These are phyloP conservation scores for Acanthopleura granulata DNA, from an alignment of 2,888 invertebrate genomes.

Conservation along the genomic window DNA sequence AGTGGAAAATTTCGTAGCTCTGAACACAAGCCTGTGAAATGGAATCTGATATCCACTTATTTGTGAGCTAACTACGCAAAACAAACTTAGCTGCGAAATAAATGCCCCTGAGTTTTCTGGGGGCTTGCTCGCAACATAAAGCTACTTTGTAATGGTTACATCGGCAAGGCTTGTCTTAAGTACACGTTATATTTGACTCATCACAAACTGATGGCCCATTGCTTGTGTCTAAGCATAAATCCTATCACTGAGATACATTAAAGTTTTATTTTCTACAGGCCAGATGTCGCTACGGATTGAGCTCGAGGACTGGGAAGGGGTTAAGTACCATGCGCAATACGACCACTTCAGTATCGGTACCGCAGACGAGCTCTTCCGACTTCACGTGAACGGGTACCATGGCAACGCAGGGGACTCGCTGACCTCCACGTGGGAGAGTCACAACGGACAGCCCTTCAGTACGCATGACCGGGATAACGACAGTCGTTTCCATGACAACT, in stretches of 20 bases:
- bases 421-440: conserved; percentile 76
- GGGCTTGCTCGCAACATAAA: no score
- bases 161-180: no score
- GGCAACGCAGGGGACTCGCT: conserved; percentile 93
- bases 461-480: conserved; percentile 91
- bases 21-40: no score
- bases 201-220: no score
- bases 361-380: conserved; percentile 80
- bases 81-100: no score
- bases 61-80: no score
- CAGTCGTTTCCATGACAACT: conserved; percentile 70
- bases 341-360: conserved; percentile 80
- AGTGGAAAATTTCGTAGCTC: no score
- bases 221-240: no score
- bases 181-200: no score
- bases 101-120: no score
- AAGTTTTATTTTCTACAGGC: conserved; percentile 67
- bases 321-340: conserved; percentile 85
- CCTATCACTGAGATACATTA: conserved; percentile 22
- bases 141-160: no score
- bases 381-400: conserved; percentile 80
- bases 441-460: conserved; percentile 92
- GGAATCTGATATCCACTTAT: no score
- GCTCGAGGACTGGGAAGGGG: conserved; percentile 88
- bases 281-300: conserved; percentile 87